Conservation (phyloP, 2,888 invertebrate species). For the Ceraclea dissimilis region DNA sequence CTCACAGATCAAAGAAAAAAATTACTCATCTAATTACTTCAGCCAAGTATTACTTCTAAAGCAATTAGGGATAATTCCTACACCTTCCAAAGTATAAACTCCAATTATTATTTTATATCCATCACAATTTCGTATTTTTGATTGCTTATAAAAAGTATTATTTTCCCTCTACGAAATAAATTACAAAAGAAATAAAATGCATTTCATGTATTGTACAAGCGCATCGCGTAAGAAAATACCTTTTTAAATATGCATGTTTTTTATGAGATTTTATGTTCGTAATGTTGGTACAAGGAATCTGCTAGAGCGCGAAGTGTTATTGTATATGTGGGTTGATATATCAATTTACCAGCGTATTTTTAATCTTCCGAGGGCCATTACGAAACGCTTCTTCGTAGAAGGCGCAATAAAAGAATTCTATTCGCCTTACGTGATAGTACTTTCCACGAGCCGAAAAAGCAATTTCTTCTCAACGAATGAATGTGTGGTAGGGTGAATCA, state of each 20-base stretch:
- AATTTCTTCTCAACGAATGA: conserved; percentile 19
- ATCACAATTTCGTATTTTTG: too few relatives aligned
- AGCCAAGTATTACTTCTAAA: too few relatives aligned
- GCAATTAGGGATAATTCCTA: too few relatives aligned
- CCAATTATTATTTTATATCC: too few relatives aligned
- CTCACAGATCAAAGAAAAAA: too few relatives aligned
- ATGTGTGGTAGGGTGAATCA: conserved; percentile 2
- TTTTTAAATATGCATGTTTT: conserved; percentile 9
- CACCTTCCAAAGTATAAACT: too few relatives aligned
- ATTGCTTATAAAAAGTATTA: too few relatives aligned
- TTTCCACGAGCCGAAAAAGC: conserved; percentile 21
- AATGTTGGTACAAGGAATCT: conserved; percentile 9
- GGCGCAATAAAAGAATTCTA: conserved; percentile 18
- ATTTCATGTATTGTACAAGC: conserved; percentile 1
- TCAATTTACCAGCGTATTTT: conserved; percentile 25
- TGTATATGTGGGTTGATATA: conserved; percentile 15
- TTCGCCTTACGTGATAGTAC: conserved; percentile 12
- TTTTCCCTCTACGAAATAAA: too few relatives aligned
- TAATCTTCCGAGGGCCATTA: conserved; percentile 25
- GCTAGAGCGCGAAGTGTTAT: conserved; percentile 5
- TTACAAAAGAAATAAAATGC: neutral
- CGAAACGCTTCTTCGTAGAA: conserved; percentile 9
- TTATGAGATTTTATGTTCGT: conserved; percentile 11
- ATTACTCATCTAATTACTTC: too few relatives aligned
- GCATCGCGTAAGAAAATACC: neutral